Evolutionary conservation across 2,113 vertebrate genomes (phyloP).

Genomic region (Callorhinus ursinus): DNA sequence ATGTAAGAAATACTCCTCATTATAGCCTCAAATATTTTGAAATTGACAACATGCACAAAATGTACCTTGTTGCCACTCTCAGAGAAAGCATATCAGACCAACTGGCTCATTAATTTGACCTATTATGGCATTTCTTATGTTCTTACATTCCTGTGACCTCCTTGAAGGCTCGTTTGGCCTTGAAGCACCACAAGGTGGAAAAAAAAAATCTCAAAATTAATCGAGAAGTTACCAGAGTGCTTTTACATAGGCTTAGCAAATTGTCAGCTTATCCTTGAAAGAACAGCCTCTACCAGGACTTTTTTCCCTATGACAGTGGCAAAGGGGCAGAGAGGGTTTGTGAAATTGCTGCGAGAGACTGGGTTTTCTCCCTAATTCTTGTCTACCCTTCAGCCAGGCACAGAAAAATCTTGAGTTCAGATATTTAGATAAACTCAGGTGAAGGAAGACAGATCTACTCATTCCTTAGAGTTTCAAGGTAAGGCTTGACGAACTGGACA

Average conservation of each 20-base stretch:
- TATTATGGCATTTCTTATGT: conserved; percentile 75
- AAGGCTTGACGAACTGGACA: conserved; percentile 52
- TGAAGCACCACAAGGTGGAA: conserved; percentile 75
- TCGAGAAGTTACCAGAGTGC: conserved; percentile 65
- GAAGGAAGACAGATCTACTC: conserved; percentile 12
- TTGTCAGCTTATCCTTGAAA: conserved; percentile 63
- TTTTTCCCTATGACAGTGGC: not conserved
- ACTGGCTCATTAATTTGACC: conserved; percentile 79
- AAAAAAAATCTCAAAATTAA: conserved; percentile 73
- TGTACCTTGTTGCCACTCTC: conserved; percentile 48
- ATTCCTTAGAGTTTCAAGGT: conserved; percentile 34
- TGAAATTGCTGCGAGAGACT: not conserved
- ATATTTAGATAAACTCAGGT: conserved; percentile 61
- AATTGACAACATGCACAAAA: conserved; percentile 59
- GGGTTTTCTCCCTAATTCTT: conserved; percentile 38
- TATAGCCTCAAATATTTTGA: conserved; percentile 51
- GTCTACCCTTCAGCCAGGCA: not conserved
- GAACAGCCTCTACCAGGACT: conserved; percentile 19
- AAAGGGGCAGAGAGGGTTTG: not conserved
- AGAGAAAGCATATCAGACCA: conserved; percentile 20
- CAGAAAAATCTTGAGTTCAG: conserved; percentile 50
- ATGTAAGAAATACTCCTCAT: not conserved
- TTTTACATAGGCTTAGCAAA: conserved; percentile 61
- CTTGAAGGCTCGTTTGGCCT: conserved; percentile 72
- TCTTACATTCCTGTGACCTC: conserved; percentile 67